Conservation (phyloP, 2,888 invertebrate genomes). For the Amblyteles armatorius region DNA sequence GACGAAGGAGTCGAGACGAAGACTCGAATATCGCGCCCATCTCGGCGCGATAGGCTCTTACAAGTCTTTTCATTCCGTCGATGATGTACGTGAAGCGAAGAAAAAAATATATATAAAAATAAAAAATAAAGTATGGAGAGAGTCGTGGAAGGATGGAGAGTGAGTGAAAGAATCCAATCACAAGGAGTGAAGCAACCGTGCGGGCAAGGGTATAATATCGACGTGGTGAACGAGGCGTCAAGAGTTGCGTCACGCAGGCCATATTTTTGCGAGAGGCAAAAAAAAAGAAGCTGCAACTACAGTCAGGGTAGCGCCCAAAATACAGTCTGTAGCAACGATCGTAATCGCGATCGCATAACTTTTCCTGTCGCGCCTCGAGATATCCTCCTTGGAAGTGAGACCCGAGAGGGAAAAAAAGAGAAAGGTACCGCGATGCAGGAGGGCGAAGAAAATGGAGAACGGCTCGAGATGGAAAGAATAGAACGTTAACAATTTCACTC, state of each 20-base stretch:
- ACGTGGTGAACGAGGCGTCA: slow-evolving; percentile 2
- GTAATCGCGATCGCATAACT: slow-evolving; percentile 31
- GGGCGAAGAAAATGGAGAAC: slow-evolving; percentile 32
- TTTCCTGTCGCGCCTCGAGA: slow-evolving; percentile 18
- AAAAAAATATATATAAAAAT: neutral
- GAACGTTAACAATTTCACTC: slow-evolving; percentile 22
- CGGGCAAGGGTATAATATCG: slow-evolving; percentile 12
- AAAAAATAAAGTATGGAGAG: slow-evolving; percentile 7
- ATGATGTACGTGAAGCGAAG: slow-evolving; percentile 30
- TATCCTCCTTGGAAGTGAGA: slow-evolving; percentile 11
- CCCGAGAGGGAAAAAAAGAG: slow-evolving; percentile 14
- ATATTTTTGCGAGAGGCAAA: slow-evolving; percentile 12
- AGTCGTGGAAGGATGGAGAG: slow-evolving; percentile 3
- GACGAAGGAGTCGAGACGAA: slow-evolving; percentile 30
- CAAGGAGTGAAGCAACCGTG: slow-evolving; percentile 36
- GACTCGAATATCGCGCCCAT: slow-evolving; percentile 48
- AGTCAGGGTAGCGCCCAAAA: neutral
- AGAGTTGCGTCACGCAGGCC: slow-evolving; percentile 28
- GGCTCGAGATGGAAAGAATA: neutral
- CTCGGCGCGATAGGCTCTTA: slow-evolving; percentile 19
- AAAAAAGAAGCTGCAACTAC: slow-evolving; percentile 13
- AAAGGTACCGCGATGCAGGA: slow-evolving; percentile 15
- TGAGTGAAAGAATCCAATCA: slow-evolving; percentile 36
- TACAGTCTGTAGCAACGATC: slow-evolving; percentile 28
- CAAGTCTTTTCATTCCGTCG: slow-evolving; percentile 18